Evolutionary conservation across 2,888 invertebrate species (phyloP), one percentile per base, ranked within the genome.

Genomic region (Danaus chrysippus): DNA sequence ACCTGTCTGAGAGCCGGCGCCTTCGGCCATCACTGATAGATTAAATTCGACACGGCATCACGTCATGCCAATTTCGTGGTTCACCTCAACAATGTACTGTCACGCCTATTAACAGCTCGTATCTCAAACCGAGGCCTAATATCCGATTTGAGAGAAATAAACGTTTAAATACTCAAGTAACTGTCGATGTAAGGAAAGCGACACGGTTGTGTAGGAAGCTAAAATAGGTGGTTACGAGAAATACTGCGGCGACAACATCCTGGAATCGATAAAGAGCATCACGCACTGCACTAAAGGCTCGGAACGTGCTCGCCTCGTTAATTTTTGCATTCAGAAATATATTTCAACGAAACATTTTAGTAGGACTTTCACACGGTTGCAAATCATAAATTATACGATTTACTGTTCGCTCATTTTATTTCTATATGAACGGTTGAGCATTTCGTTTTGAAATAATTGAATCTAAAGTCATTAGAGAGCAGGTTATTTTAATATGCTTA

Each of bases 11-110:
- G 68, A 73, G 74, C 76, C 86, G 87, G 87, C 90, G 89, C 88
- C 88, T 75, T 78, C 70, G 87, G 86, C 83, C 66, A 73, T 69
- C 69, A 86, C 90, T 90, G 89, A 90, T 91, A 90, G 91, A 91
- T 91, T 90, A 87, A 87, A 90, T 91, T 87, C 82, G 91, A 83
- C 86, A 87, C 89, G 89, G 84, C 79, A 87, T 84, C 87, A 88
- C 88, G 81, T 88, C 87, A 89, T 84, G 91, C 88, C 87, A 85
- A 90, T 88, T 88, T 82, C 74, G 79, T 79, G 76, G 70, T 75
- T 78, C 77, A 77, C 76, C 74, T 77, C 79, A 76, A 75, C 72
- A 75, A 71, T 68, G 76, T 78, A 76, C 75, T 86, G 86, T 86
- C 87, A 87, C 85, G 87, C 83, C 83, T 77, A 79, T 85, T 86